These are phyloP conservation scores for Urocyon cinereoargenteus DNA, from an alignment of 2,797 vertebrate species.

Conservation along the genomic window DNA sequence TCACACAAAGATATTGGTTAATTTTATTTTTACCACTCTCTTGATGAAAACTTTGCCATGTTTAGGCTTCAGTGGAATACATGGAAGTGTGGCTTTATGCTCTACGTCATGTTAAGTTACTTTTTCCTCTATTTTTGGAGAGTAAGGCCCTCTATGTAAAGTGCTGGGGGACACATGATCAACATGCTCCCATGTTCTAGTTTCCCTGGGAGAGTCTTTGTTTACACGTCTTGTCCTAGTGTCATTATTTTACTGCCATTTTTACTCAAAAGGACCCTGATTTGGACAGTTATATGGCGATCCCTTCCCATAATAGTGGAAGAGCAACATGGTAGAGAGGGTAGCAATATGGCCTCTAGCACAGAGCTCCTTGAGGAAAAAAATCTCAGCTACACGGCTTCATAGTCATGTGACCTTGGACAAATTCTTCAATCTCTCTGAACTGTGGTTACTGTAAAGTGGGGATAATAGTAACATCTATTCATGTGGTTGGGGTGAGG, in stretches of 20 bases:
- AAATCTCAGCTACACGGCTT: not conserved
- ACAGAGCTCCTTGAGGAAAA: not conserved
- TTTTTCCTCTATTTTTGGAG: not conserved
- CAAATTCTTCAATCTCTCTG: not conserved
- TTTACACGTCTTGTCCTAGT: not conserved
- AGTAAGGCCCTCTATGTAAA: not conserved
- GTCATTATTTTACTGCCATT: not conserved
- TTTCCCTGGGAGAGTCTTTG: not conserved
- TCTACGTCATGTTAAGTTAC: not conserved
- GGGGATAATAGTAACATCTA: not conserved
- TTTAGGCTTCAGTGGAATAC: not conserved
- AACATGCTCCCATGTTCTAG: not conserved
- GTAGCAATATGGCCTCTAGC: not conserved
- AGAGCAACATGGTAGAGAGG: not conserved
- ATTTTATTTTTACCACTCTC: conserved; percentile 14
- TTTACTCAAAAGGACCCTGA: not conserved
- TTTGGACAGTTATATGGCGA: not conserved
- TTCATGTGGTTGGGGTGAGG: not conserved
- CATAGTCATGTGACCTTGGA: not conserved
- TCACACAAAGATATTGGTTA: not conserved
- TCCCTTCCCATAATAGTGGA: not conserved
- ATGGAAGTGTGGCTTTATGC: not conserved
- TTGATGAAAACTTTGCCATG: not conserved
- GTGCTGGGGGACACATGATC: not conserved
- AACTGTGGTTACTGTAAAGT: not conserved